phyloP scores from a whole-genome alignment of 2,888 invertebrate species.

The Formica aserva region DNA sequence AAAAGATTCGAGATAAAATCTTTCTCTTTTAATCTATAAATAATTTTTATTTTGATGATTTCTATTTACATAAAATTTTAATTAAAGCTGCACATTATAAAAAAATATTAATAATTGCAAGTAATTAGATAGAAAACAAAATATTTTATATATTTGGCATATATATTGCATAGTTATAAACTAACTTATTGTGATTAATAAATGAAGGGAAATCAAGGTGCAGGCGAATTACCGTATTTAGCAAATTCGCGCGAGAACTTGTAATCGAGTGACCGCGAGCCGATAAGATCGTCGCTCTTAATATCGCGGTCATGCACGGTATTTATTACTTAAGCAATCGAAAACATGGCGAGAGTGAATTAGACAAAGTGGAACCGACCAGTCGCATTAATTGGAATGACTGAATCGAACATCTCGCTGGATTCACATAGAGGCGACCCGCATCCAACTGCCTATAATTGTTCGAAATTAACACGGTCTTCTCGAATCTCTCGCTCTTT shows the following conservation, averaged over 20 bases:
- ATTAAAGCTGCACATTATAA: background rate
- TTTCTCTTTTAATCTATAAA: background rate
- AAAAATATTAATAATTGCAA: background rate
- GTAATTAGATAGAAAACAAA: background rate
- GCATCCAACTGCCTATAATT: slow-evolving; percentile 18
- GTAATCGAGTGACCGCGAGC: background rate
- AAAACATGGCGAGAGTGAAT: slow-evolving; percentile 42
- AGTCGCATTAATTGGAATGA: slow-evolving; percentile 30
- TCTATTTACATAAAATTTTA: slow-evolving; percentile 1
- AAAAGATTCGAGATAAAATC: background rate
- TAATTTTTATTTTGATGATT: background rate
- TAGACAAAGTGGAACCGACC: slow-evolving; percentile 45
- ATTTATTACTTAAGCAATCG: slow-evolving; percentile 34
- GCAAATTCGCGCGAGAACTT: background rate
- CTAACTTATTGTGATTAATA: background rate
- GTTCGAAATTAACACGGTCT: background rate
- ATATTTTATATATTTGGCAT: background rate
- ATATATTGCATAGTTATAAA: background rate
- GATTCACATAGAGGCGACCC: slow-evolving; percentile 37
- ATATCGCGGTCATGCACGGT: background rate
- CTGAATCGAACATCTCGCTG: slow-evolving; percentile 47
- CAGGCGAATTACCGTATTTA: background rate
- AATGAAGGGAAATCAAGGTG: background rate
- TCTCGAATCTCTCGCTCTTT: background rate
- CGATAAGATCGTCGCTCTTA: slow-evolving; percentile 28